A percentile compares a stretch with the other conserved stretches of the same genome.
phyloP scores from a whole-genome alignment of 37 sponge, comb jelly and placozoan genomes.

The Spongilla lacustris region DNA sequence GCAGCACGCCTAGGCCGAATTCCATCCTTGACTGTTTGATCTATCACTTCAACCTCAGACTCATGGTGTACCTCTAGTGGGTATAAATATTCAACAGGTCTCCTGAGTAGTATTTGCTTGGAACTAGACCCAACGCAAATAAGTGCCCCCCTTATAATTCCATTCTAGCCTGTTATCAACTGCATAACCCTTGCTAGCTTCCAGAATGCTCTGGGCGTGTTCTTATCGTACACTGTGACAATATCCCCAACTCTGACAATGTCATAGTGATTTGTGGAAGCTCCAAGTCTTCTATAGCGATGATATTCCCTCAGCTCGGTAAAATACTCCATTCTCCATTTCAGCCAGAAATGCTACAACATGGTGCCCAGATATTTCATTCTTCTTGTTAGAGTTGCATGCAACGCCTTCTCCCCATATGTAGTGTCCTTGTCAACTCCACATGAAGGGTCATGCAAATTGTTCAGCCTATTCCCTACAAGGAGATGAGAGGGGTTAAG shows the following conservation, averaged over 20 bases:
- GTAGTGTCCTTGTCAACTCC: neutral
- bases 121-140: constrained; percentile 13
- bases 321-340: constrained; percentile 32
- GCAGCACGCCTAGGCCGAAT: neutral
- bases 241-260: constrained; percentile 14
- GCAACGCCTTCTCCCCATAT: neutral
- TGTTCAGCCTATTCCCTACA: constrained; percentile 1
- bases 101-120: constrained; percentile 22
- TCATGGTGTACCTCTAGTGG: constrained; percentile 33
- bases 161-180: constrained; percentile 29
- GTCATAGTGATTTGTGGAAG: neutral
- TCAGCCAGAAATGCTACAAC: constrained; percentile 19
- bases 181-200: constrained; percentile 27
- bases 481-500: constrained; percentile 38
- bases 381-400: neutral
- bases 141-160: constrained; percentile 36
- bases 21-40: neutral
- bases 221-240: constrained; percentile 24
- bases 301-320: constrained; percentile 3
- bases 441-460: neutral
- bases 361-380: neutral
- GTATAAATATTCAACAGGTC: constrained; percentile 30
- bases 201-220: constrained; percentile 25
- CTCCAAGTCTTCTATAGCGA: neutral
- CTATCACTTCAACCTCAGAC: neutral